phyloP scores from a whole-genome alignment of 2,797 vertebrate genomes.

The Enteromius thamalakanensis region DNA sequence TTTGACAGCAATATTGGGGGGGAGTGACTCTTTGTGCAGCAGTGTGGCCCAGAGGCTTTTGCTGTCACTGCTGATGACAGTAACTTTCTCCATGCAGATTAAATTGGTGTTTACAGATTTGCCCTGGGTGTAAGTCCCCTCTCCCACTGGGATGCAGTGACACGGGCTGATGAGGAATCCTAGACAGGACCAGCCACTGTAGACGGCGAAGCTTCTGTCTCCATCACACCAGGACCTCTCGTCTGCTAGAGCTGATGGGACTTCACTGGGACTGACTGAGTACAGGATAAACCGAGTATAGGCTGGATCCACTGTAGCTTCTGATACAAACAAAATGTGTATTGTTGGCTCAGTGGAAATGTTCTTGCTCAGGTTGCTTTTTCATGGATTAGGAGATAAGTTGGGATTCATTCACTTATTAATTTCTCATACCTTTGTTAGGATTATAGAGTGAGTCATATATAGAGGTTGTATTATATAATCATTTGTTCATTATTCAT shows the following conservation, averaged over 20 bases:
- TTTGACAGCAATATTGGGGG: constrained; percentile 84
- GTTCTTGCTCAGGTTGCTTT: background rate
- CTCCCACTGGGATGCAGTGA: constrained; percentile 86
- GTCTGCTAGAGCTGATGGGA: constrained; percentile 32
- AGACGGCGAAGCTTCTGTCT: constrained; percentile 76
- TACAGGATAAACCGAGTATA: constrained; percentile 13
- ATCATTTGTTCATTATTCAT: no score
- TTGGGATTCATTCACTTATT: background rate
- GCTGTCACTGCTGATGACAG: constrained; percentile 88
- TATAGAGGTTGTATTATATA: no score
- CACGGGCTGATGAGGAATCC: constrained; percentile 83
- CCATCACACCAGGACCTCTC: constrained; percentile 54
- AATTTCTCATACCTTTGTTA: background rate
- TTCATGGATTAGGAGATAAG: background rate
- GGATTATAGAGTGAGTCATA: no score
- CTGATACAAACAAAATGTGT: background rate
- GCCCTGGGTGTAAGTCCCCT: constrained; percentile 83
- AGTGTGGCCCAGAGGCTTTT: constrained; percentile 86
- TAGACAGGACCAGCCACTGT: constrained; percentile 82
- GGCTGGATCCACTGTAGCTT: background rate
- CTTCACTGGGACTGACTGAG: constrained; percentile 33
- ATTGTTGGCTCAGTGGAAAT: background rate
- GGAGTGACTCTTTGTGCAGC: constrained; percentile 80
- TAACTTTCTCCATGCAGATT: constrained; percentile 94
- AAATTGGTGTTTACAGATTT: constrained; percentile 96